phyloP scores from a whole-genome alignment of 2,888 invertebrate species.

The Cerastis rubricosa region DNA sequence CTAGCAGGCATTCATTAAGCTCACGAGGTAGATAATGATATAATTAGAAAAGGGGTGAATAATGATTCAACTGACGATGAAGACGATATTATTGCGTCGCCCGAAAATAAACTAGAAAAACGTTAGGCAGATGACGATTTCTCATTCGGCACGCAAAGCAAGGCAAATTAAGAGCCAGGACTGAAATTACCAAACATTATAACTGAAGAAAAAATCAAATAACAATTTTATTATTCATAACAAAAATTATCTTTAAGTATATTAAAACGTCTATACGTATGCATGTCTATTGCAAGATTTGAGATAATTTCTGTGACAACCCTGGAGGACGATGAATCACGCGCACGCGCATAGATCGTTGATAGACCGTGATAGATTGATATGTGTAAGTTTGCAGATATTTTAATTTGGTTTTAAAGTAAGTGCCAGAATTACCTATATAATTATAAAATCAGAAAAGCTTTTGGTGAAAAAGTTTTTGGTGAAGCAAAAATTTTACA shows the following conservation, averaged over 20 bases:
- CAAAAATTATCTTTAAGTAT: not conserved
- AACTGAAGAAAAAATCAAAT: too few relatives aligned
- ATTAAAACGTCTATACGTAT: not conserved
- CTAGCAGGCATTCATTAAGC: not conserved
- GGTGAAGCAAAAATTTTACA: not conserved
- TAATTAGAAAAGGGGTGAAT: not conserved
- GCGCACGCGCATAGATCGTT: slow-evolving; percentile 63
- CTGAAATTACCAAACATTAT: too few relatives aligned
- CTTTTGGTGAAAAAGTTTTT: not conserved
- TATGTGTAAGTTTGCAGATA: slow-evolving; percentile 48
- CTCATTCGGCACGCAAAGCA: too few relatives aligned
- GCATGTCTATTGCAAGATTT: not conserved
- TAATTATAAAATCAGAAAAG: not conserved
- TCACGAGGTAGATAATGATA: not conserved
- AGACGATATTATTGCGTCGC: not conserved
- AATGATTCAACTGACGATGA: not conserved
- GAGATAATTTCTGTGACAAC: slow-evolving; percentile 42
- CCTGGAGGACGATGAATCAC: slow-evolving; percentile 49
- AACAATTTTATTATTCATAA: too few relatives aligned
- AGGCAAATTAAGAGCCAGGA: not conserved
- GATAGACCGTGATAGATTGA: slow-evolving; percentile 67
- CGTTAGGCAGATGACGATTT: too few relatives aligned
- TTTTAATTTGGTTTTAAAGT: slow-evolving; percentile 51
- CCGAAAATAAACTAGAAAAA: not conserved
- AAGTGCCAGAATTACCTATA: slow-evolving; percentile 19